Percentiles rank a stretch among this genome's conserved stretches.
Conservation (phyloP, 1,140 invertebrate species). For the Sinella curviseta region DNA sequence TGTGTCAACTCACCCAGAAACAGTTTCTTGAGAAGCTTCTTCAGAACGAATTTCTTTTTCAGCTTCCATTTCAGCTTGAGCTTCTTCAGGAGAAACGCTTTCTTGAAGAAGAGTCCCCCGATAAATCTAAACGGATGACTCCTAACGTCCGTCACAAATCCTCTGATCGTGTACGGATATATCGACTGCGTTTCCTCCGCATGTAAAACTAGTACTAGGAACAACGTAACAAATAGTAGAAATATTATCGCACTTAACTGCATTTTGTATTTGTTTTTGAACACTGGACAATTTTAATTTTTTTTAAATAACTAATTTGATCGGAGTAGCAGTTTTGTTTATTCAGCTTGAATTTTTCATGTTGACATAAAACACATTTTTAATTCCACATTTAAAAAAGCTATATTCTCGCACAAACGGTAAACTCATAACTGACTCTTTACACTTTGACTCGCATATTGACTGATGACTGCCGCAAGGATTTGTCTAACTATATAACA, state of each 20-base stretch:
- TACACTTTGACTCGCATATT: not conserved
- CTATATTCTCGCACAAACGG: no score
- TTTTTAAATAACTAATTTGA: not conserved
- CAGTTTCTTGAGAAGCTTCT: slow-evolving; percentile 37
- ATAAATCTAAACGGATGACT: not conserved
- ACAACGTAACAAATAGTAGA: not conserved
- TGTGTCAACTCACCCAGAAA: slow-evolving; percentile 13
- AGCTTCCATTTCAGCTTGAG: slow-evolving; percentile 41
- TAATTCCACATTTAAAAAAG: not conserved
- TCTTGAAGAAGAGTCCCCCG: slow-evolving; percentile 34
- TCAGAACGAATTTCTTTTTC: slow-evolving; percentile 40
- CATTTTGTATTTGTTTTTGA: not conserved
- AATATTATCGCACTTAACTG: not conserved
- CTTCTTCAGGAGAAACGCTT: slow-evolving; percentile 36
- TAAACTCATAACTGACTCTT: no score
- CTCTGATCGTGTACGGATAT: slow-evolving; percentile 35
- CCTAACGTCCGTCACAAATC: slow-evolving; percentile 25
- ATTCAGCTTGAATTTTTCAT: not conserved
- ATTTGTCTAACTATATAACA: not conserved
- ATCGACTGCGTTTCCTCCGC: slow-evolving; percentile 24
- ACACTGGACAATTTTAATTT: not conserved
- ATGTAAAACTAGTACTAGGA: slow-evolving; percentile 14
- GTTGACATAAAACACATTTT: no score
- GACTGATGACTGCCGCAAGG: not conserved
- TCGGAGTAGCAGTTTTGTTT: not conserved